A percentile compares a stretch with the other conserved stretches of the same genome.
Evolutionary conservation across 2,797 vertebrate genomes (phyloP).

Genomic region (Lagorchestes hirsutus): DNA sequence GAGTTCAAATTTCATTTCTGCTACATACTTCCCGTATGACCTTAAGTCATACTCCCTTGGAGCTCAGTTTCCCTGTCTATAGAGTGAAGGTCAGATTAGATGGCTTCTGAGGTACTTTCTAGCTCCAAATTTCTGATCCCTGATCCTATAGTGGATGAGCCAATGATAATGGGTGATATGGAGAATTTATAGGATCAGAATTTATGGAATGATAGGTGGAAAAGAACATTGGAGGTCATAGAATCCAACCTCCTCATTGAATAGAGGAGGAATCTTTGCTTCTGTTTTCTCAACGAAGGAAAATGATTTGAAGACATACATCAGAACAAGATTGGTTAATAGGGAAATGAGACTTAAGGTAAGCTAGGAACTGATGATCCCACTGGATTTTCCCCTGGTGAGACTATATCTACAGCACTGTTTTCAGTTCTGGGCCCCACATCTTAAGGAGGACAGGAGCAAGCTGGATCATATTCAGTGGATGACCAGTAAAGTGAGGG

Average conservation of each 20-base stretch:
- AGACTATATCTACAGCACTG: neutral
- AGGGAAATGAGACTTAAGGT: neutral
- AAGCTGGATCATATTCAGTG: neutral
- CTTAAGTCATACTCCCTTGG: no score
- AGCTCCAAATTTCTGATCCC: neutral
- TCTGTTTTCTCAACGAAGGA: neutral
- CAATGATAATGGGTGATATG: neutral
- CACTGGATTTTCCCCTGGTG: neutral
- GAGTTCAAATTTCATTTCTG: neutral
- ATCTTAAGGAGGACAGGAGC: neutral
- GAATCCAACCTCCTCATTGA: neutral
- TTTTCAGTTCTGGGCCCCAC: no score
- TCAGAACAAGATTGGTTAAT: neutral
- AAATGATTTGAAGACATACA: neutral
- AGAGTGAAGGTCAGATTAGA: neutral
- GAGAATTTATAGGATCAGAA: neutral
- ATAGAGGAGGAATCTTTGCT: neutral
- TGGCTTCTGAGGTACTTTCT: neutral
- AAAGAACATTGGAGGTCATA: neutral
- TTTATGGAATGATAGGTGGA: neutral
- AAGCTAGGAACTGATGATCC: neutral
- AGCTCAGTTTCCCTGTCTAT: neutral
- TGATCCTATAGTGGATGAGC: neutral
- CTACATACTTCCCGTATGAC: neutral
- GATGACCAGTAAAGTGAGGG: neutral